A percentile compares a stretch with the other conserved stretches of the same genome.
These are phyloP conservation scores for Acleris holmiana DNA, from an alignment of 2,888 invertebrate species.

Conservation along the genomic window DNA sequence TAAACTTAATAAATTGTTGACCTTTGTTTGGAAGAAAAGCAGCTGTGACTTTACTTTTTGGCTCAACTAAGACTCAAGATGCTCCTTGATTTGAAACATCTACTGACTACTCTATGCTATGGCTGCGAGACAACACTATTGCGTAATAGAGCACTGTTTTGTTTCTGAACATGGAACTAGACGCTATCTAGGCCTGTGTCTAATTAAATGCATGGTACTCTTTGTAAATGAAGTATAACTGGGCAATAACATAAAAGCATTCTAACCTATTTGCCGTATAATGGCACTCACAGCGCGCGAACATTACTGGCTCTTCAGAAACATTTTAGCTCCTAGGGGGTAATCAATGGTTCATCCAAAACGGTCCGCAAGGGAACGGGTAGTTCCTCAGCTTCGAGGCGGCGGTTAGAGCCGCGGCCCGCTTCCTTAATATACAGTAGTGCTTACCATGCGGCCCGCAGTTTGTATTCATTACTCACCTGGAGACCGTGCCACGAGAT, in stretches of 20 bases:
- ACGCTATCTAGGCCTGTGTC: no score
- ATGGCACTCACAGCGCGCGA: neutral
- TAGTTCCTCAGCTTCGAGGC: conserved; percentile 44
- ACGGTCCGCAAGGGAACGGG: conserved; percentile 54
- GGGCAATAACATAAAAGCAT: neutral
- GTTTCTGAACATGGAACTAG: no score
- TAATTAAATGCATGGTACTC: no score
- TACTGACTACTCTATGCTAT: no score
- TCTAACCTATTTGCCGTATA: neutral
- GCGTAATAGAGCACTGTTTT: no score
- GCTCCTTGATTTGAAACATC: no score
- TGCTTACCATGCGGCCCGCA: conserved; percentile 75
- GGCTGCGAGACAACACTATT: no score
- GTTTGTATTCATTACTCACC: conserved; percentile 81
- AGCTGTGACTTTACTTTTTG: no score
- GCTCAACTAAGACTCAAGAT: no score
- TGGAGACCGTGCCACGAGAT: conserved; percentile 64
- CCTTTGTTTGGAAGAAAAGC: no score
- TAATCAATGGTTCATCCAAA: conserved; percentile 59
- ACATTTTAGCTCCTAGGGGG: conserved; percentile 42
- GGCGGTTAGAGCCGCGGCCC: conserved; percentile 60
- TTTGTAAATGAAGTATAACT: neutral
- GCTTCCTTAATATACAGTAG: conserved; percentile 75
- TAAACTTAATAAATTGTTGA: no score
- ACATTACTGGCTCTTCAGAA: conserved; percentile 24